These are phyloP conservation scores for Oscheius sp. DNA, from an alignment of 2,888 invertebrate genomes.

Conservation along the genomic window DNA sequence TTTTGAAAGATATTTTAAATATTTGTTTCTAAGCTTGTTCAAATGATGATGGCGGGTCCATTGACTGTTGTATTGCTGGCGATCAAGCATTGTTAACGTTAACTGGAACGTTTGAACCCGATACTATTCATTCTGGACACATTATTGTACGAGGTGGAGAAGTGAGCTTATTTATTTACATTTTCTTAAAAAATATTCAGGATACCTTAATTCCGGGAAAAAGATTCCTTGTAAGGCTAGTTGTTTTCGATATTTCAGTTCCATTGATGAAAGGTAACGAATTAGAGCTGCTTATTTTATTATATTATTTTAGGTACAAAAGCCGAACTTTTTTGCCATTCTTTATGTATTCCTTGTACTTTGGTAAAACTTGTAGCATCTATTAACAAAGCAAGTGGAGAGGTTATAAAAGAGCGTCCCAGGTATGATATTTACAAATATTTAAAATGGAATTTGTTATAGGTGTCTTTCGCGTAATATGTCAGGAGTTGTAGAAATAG, in stretches of 20 bases:
- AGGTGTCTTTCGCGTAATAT: constrained; percentile 63
- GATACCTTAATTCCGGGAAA: constrained; percentile 66
- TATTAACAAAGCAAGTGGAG: constrained; percentile 90
- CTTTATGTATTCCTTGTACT: constrained; percentile 88
- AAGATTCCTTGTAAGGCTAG: constrained; percentile 88
- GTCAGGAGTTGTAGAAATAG: constrained; percentile 68
- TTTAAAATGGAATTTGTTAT: constrained; percentile 18
- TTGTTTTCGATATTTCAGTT: constrained; percentile 88
- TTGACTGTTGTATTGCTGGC: constrained; percentile 74
- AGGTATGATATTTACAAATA: constrained; percentile 76
- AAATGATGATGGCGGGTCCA: constrained; percentile 38
- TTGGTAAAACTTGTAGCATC: constrained; percentile 87
- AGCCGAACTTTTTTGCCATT: constrained; percentile 90
- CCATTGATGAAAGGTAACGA: constrained; percentile 74
- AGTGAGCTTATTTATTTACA: constrained; percentile 27
- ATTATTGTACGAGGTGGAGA: constrained; percentile 82
- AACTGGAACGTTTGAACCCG: constrained; percentile 73
- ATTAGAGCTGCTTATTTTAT: not conserved
- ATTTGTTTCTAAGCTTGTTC: constrained; percentile 42
- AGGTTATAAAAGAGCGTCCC: constrained; percentile 89
- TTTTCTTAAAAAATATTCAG: constrained; percentile 34
- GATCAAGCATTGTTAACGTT: constrained; percentile 89
- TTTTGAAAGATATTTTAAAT: too few relatives aligned
- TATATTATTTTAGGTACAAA: constrained; percentile 64
- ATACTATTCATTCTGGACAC: constrained; percentile 85